Percentiles rank a stretch among this genome's conserved stretches.
These are phyloP conservation scores for Salarias fasciatus DNA, from an alignment of 2,797 vertebrate genomes.

Conservation along the genomic window DNA sequence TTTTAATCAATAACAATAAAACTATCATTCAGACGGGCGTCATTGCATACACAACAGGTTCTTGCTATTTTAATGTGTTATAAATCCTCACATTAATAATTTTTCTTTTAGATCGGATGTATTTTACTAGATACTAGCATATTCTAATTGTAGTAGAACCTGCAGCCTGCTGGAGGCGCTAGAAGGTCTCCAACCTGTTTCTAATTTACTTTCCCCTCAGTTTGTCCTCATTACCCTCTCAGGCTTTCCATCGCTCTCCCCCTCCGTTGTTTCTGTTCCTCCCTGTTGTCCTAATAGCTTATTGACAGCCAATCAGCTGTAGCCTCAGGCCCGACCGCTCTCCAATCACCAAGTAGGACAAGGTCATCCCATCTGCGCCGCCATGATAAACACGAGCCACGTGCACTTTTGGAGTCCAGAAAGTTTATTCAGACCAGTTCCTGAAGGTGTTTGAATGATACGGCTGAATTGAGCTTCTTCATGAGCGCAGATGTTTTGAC, in stretches of 20 bases:
- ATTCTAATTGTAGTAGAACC: background rate
- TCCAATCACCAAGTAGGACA: conserved; percentile 85
- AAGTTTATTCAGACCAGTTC: background rate
- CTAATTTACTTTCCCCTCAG: background rate
- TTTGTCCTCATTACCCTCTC: conserved; percentile 1
- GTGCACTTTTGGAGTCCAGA: background rate
- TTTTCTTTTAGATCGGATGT: no score
- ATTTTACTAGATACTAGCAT: no score
- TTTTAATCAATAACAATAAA: no score
- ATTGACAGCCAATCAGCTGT: conserved; percentile 83
- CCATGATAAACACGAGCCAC: conserved; percentile 9
- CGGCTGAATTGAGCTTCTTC: background rate
- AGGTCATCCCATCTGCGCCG: conserved; percentile 79
- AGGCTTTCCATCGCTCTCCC: conserved; percentile 15
- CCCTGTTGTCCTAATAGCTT: conserved; percentile 75
- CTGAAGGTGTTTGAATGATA: background rate
- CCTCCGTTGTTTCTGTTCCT: conserved; percentile 21
- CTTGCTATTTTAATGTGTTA: no score
- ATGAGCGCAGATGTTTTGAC: no score
- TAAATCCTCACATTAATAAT: no score
- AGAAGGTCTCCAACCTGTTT: background rate
- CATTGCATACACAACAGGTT: no score
- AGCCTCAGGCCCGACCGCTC: conserved; percentile 76
- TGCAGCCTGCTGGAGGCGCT: conserved; percentile 2
- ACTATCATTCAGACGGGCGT: no score